Base-by-base conservation (phyloP, 2,888 invertebrate genomes). In the Xestoiulus laeticollis region DNA sequence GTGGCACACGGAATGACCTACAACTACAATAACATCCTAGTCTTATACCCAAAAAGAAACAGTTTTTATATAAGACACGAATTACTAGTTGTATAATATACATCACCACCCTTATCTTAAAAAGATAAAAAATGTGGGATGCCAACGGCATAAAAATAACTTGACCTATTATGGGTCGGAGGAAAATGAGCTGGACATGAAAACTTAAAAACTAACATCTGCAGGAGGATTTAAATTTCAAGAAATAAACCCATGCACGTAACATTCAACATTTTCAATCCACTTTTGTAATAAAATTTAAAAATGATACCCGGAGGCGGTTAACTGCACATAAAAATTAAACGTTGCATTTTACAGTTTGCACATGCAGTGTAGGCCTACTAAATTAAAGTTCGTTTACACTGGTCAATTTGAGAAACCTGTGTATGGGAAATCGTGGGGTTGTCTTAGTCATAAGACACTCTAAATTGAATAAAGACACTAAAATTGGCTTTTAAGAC, bases 11-110 rank as follows among this genome's bases (percentile, higher is more conserved):
- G 10, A 4, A 10, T 68, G 68, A 68, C 68, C 68, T 68, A 68
- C 26, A 59, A 59, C 68, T 68, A 68, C 26, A 59, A 59, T 19
- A 59, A 68, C 68, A 68, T 68, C 68, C 68, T 68, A 68, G 68
- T 68, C 68, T 0, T 26, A 68, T 26, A 68, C 22, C 10, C 5
- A 68, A 68, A 68, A 22, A 26, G 3, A 68, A 68, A 68, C 68
- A 26, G 3, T 68, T 68, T 68, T 68, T 68, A 26, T 22, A 68
- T 4, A 59, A n/a, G 8, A 22, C 22, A 12, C 8, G 68, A 26
- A 26, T 68, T 19, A 68, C n/a, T n/a, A 8, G 12, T n/a, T n/a
- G n/a, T 10, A 8, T n/a, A 26, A 68, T 26, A 22, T 26, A 26
- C 10, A 6, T 48, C 38, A 3, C 38, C 38, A 38, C 38, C 6